Evolutionary conservation across 2,113 vertebrate species (phyloP).

Genomic region (Gymnarchus niloticus): DNA sequence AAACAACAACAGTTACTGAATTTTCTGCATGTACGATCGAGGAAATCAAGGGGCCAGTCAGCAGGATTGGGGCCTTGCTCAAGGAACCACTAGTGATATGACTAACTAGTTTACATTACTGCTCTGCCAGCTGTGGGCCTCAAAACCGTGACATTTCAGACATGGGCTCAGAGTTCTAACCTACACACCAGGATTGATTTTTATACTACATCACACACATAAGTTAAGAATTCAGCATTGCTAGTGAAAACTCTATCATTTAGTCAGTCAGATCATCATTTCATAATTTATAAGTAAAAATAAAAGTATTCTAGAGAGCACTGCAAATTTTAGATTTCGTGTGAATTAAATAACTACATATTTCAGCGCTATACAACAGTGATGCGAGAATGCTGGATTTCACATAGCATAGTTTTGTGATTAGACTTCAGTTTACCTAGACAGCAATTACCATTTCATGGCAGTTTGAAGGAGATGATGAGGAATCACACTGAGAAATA

Average conservation of each 20-base stretch:
- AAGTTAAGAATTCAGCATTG: background rate
- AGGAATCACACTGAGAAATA: background rate
- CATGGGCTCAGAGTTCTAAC: no score
- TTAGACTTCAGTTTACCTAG: background rate
- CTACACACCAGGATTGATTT: no score
- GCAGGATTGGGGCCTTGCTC: no score
- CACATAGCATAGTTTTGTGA: background rate
- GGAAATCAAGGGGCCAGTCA: no score
- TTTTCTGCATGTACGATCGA: no score
- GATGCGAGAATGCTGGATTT: background rate
- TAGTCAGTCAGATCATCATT: no score
- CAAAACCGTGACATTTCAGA: no score
- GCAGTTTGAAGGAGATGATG: constrained; percentile 4
- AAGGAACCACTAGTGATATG: no score
- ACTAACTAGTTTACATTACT: no score
- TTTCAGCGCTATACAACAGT: background rate
- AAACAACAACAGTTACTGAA: no score
- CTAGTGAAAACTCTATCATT: background rate
- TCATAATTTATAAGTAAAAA: background rate
- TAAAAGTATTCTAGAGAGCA: background rate
- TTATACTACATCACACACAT: background rate
- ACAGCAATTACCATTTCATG: constrained; percentile 3
- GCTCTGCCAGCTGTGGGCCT: no score
- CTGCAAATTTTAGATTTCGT: background rate
- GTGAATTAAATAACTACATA: background rate